These are phyloP conservation scores for Boulengeromyrus knoepffleri DNA, from an alignment of 2,113 vertebrate genomes.

Conservation along the genomic window DNA sequence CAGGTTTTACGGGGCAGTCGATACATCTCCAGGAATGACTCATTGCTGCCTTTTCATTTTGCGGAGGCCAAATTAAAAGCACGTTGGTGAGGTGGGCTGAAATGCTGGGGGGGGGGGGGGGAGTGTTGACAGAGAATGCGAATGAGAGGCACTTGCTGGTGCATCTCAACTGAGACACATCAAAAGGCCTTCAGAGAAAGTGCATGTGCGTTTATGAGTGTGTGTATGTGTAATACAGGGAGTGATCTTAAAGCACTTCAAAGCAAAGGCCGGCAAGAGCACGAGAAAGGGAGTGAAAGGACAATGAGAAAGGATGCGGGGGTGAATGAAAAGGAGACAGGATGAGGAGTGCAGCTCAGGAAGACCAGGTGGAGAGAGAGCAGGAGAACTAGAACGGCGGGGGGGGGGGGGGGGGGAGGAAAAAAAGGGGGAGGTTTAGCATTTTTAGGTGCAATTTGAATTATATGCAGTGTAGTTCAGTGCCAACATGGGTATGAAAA, in stretches of 20 bases:
- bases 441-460: conserved; percentile 38
- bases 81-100: not conserved
- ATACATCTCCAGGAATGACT: conserved; percentile 52
- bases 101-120: conserved; percentile 16
- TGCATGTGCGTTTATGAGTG: conserved; percentile 21
- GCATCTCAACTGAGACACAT: not conserved
- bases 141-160: not conserved
- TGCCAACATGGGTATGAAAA: conserved; percentile 26
- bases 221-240: conserved; percentile 13
- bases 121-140: not conserved
- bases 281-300: not conserved
- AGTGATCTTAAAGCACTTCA: conserved; percentile 38
- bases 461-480: conserved; percentile 20
- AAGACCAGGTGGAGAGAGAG: conserved; percentile 19
- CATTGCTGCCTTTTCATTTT: conserved; percentile 29
- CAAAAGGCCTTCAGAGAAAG: conserved; percentile 7
- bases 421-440: conserved; percentile 34
- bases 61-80: conserved; percentile 20
- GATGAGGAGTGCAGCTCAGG: not conserved
- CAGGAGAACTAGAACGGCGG: not conserved
- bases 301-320: not conserved
- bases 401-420: not conserved
- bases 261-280: conserved; percentile 33
- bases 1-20: conserved; percentile 50
- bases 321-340: not conserved